Base-by-base conservation (phyloP, 2,888 invertebrate genomes). In the Melinaea marsaeus region DNA sequence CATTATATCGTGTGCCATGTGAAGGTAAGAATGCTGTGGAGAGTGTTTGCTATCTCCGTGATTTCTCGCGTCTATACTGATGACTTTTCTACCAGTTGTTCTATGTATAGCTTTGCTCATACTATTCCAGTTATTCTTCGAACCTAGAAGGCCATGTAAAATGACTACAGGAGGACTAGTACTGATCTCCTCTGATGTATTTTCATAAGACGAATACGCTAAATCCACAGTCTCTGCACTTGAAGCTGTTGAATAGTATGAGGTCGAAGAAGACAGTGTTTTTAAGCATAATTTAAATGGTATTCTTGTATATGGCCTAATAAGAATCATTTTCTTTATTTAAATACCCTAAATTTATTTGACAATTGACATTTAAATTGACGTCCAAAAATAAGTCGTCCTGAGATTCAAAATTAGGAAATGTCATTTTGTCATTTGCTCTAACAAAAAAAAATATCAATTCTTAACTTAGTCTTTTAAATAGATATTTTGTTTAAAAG, bases 31-130 rank as follows among this genome's bases (percentile, higher is more conserved):
- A 85, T 97, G 96, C 5, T 94, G 92, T 0, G 91, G 72, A 0
- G 94, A 89, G 79, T 98, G 98, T 0, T 96, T 95, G 78, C 98
- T 98, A 69, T 97, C 97, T 0, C 99, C 99, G 86, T 99, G 99
- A 87, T 99, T 99, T 75, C 99, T 92, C 1, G 96, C 95, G 88
- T 99, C 99, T 45, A 98, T 92, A 5, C 96, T 93, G 67, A 96
- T 93, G 9, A 98, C 96, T 90, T 93, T 94, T 72, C 94, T 93
- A 13, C 93, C 91, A 2, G 94, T 94, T 61, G 91, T 92, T 69
- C 92, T 92, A 74, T 94, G 93, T 60, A 96, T 92, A 0, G 93
- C 93, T 83, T 96, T 97, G 61, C 96, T 94, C 73, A 98, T 91
- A 70, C 95, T 94, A 74, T 95, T 95, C 98, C 98, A 99, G 84